Percentiles rank a stretch among this genome's conserved stretches.
Evolutionary conservation across 2,113 vertebrate species (phyloP).

Genomic region (Vireo altiloquus): DNA sequence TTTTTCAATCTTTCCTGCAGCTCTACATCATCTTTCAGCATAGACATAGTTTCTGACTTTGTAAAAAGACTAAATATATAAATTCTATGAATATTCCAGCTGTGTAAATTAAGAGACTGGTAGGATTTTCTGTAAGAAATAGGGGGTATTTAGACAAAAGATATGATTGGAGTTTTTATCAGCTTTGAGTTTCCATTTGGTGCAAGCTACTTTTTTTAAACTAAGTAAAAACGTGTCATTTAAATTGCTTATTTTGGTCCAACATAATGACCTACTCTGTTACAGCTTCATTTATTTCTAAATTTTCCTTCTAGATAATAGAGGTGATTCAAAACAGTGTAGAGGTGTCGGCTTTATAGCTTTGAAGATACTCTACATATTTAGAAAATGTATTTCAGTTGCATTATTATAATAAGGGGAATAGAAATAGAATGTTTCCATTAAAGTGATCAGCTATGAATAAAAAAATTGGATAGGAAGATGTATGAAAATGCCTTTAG

Average conservation of each 20-base stretch:
- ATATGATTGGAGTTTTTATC: not conserved
- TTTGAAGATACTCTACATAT: conserved; percentile 8
- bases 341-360: conserved; percentile 48
- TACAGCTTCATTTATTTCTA: conserved; percentile 48
- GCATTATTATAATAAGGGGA: conserved; percentile 44
- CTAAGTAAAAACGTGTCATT: conserved; percentile 33
- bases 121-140: not conserved
- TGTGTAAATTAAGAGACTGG: not conserved
- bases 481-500: conserved; percentile 39
- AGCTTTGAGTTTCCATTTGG: not conserved
- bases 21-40: not conserved
- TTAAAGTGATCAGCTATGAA: conserved; percentile 57
- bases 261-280: conserved; percentile 23
- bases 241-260: conserved; percentile 46
- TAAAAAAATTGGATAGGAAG: conserved; percentile 29
- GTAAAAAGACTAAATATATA: not conserved
- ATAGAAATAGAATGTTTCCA: conserved; percentile 59
- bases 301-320: conserved; percentile 16
- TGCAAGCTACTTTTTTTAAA: not conserved
- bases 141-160: not conserved
- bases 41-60: not conserved
- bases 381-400: conserved; percentile 46
- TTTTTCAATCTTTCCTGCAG: not conserved
- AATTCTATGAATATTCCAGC: not conserved
- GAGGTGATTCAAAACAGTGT: not conserved